Percentiles rank a stretch among this genome's conserved stretches.
phyloP scores from a whole-genome alignment of 1,140 invertebrate genomes.

The Medauroidea extradentata region DNA sequence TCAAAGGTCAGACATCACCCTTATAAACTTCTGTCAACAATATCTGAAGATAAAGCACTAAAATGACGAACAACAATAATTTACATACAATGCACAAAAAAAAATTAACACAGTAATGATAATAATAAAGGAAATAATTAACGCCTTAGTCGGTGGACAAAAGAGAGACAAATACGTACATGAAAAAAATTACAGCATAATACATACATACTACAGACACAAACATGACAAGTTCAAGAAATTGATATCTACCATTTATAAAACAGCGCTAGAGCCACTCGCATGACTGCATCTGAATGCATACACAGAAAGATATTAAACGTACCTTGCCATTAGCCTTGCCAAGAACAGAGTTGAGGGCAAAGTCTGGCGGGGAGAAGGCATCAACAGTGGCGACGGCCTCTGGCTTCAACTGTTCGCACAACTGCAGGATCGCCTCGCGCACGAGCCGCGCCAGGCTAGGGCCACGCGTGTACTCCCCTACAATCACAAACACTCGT shows the following conservation, averaged over 20 bases:
- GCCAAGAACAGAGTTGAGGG: conserved; percentile 80
- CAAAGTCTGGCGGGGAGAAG: conserved; percentile 82
- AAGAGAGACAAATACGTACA: background rate
- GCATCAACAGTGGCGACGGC: conserved; percentile 77
- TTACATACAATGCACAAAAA: too few species aligned
- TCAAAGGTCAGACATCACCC: too few species aligned
- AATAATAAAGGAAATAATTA: too few species aligned
- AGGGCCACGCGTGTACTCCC: conserved; percentile 22
- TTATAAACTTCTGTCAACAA: too few species aligned
- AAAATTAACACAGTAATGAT: too few species aligned
- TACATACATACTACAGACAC: background rate
- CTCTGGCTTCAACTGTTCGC: conserved; percentile 63
- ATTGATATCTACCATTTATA: background rate
- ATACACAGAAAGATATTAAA: too few species aligned
- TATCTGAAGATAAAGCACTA: too few species aligned
- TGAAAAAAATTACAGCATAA: background rate
- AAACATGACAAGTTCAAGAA: background rate
- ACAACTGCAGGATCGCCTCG: conserved; percentile 61
- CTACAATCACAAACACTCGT: too few species aligned
- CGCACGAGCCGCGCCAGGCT: conserved; percentile 52
- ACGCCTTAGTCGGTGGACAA: background rate
- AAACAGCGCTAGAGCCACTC: background rate
- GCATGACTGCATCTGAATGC: background rate
- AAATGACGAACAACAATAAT: too few species aligned
- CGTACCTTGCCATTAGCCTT: conserved; percentile 77